These are phyloP conservation scores for Uloborus diversus DNA, from an alignment of 1,140 invertebrate genomes.

Conservation along the genomic window DNA sequence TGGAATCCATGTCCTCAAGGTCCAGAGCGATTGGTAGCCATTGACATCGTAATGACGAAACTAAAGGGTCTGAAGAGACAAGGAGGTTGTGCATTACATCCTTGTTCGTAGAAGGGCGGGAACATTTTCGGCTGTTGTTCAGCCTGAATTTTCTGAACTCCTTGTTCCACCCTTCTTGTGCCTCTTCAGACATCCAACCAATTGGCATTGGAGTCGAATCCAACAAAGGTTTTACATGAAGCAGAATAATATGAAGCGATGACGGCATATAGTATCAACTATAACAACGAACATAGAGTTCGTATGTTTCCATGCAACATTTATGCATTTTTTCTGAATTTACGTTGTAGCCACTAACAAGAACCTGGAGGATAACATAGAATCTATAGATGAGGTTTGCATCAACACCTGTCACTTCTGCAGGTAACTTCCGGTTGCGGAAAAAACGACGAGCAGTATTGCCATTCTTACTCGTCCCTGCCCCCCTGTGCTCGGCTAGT, in stretches of 20 bases:
- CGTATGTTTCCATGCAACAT: neutral
- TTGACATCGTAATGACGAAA: no score
- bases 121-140: neutral
- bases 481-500: no score
- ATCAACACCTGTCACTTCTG: neutral
- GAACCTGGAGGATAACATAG: neutral
- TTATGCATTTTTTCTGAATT: neutral
- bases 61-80: constrained; percentile 5
- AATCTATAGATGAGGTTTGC: neutral
- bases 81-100: neutral
- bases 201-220: neutral
- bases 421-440: neutral
- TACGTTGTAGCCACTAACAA: neutral
- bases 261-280: constrained; percentile 19
- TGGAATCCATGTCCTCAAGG: no score
- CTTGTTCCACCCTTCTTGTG: constrained; percentile 4
- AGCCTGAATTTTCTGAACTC: neutral
- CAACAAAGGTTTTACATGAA: constrained; percentile 15
- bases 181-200: constrained; percentile 9
- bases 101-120: neutral
- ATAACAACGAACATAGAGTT: constrained; percentile 6
- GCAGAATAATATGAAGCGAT: constrained; percentile 31
- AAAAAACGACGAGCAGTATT: constrained; percentile 28
- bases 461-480: constrained; percentile 19
- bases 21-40: no score